phyloP scores from a whole-genome alignment of 1,140 invertebrate species.

The Trichoplusia ni region DNA sequence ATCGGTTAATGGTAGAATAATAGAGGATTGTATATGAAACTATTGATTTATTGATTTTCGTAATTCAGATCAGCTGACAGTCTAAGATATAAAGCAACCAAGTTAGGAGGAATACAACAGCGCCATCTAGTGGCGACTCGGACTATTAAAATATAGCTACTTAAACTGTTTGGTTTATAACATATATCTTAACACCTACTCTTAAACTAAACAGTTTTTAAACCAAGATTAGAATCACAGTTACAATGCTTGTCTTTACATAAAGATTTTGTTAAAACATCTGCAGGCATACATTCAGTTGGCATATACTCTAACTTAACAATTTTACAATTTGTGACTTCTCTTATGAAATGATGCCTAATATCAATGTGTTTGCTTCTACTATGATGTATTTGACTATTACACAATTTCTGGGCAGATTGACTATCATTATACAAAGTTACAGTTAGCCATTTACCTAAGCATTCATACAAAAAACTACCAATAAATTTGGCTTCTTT shows the following conservation, averaged over 20 bases:
- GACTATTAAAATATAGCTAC: too few species aligned
- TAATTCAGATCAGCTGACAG: too few species aligned
- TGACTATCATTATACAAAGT: conserved; percentile 20
- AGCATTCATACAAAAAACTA: background rate
- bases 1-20: too few species aligned
- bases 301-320: background rate
- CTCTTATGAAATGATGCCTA: conserved; percentile 17
- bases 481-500: background rate
- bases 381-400: background rate
- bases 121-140: too few species aligned
- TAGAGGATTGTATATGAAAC: too few species aligned
- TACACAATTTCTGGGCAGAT: background rate
- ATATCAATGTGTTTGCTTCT: conserved; percentile 3
- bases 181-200: too few species aligned
- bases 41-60: too few species aligned
- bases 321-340: background rate
- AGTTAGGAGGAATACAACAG: too few species aligned
- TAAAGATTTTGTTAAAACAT: background rate
- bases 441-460: background rate
- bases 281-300: background rate
- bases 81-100: too few species aligned
- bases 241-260: background rate
- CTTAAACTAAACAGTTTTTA: too few species aligned
- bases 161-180: too few species aligned
- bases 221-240: too few species aligned